Evolutionary conservation across 2,113 vertebrate genomes (phyloP), one percentile per base, ranked within the genome.

Genomic region (Paramisgurnus dabryanus): DNA sequence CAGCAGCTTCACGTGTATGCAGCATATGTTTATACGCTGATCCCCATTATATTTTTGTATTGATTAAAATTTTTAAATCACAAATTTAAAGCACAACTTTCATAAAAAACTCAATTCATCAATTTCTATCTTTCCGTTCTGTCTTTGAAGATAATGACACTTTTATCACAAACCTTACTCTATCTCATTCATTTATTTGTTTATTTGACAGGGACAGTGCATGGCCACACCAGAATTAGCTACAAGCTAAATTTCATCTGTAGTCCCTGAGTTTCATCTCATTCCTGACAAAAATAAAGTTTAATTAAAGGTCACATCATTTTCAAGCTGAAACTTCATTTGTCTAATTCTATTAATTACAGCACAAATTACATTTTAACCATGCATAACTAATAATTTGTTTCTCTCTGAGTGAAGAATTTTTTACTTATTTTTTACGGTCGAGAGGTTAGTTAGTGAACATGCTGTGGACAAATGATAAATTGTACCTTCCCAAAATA

Each of bases 391-490:
- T 64, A 22, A 75, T 75, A 22, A 75, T 43, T 73, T 73, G 70
- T 53, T 55, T 60, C 53, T 18, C 70, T 64, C 39, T 75, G 73
- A 64, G 73, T 63, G 11, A 75, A 63, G 73, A 75, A 75, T 75
- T 64, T 75, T 75, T 43, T 10, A 63, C 58, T 75, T 22, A 64
- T 64, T 75, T 3, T 75, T 75, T 49, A 75, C 13, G 60, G 79
- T 73, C 3, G 79, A 72, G 50, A 41, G 61, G 69, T 73, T 66
- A 73, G 79, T 80, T 73, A 73, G 79, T 80, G 79, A 73, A 73
- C 45, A 61, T 58, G 49, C 60, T 72, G 18, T 63, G 61, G 53
- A 60, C 79, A 64, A 66, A 60, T 66, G 60, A 80, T 80, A 55
- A 80, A 80, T 72, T 72, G 65, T 73, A 60, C 69, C 57, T 66